These are phyloP conservation scores for Blastobasis lacticolella DNA, from an alignment of 2,888 invertebrate genomes.

Conservation along the genomic window DNA sequence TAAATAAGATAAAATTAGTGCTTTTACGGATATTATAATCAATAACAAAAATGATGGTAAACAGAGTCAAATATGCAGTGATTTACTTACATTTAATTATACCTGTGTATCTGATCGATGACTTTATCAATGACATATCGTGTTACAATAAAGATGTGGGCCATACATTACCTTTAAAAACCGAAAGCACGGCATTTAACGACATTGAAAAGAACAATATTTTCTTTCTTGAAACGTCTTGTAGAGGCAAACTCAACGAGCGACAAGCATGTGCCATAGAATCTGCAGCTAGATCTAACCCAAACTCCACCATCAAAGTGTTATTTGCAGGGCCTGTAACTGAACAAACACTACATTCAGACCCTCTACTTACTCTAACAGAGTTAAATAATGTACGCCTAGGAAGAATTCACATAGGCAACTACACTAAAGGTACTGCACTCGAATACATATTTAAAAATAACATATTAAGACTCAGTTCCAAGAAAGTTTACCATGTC, in stretches of 20 bases:
- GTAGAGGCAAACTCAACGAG: constrained; percentile 52
- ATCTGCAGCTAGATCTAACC: constrained; percentile 75
- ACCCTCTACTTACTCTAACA: not conserved
- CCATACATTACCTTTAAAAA: too few relatives aligned
- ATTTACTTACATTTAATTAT: too few relatives aligned
- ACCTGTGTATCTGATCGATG: too few relatives aligned
- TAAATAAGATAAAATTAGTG: too few relatives aligned
- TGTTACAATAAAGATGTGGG: too few relatives aligned
- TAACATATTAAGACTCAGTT: not conserved
- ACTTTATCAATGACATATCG: too few relatives aligned
- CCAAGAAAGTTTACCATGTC: not conserved
- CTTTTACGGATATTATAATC: too few relatives aligned
- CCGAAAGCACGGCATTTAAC: too few relatives aligned
- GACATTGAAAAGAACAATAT: constrained; percentile 26
- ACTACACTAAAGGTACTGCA: not conserved
- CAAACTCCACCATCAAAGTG: constrained; percentile 64
- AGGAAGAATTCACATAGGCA: not conserved
- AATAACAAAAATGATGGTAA: too few relatives aligned
- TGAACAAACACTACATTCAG: not conserved
- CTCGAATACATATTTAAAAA: not conserved
- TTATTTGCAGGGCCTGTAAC: constrained; percentile 3
- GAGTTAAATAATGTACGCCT: not conserved
- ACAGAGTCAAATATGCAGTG: too few relatives aligned
- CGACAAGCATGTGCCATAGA: constrained; percentile 78
- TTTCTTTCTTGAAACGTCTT: constrained; percentile 78